These are phyloP conservation scores for Callinectes sapidus DNA, from an alignment of 2,888 invertebrate genomes.

Conservation along the genomic window DNA sequence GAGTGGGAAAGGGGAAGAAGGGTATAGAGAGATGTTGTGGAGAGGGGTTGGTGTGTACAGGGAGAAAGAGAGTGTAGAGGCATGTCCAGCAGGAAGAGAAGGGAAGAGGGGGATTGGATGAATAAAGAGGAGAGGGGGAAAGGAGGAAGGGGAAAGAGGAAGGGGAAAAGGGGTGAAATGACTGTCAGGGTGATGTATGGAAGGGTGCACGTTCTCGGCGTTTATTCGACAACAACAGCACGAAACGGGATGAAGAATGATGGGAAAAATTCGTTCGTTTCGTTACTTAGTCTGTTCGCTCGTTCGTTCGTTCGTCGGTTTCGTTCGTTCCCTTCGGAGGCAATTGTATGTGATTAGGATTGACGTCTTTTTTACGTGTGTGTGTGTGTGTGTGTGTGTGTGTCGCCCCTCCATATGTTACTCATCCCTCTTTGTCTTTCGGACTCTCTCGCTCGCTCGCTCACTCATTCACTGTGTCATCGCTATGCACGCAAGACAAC, in stretches of 20 bases:
- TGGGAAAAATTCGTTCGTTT: not conserved
- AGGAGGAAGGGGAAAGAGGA: not conserved
- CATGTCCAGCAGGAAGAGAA: not conserved
- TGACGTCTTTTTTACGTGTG: slow-evolving; percentile 2
- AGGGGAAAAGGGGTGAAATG: not conserved
- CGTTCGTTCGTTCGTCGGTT: not conserved
- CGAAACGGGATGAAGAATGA: slow-evolving; percentile 5
- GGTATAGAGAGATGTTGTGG: not conserved
- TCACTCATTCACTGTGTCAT: slow-evolving; percentile 8
- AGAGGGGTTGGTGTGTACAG: not conserved
- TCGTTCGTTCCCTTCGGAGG: not conserved
- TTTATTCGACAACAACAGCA: slow-evolving; percentile 6
- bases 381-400: slow-evolving; percentile 33
- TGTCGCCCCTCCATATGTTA: not conserved
- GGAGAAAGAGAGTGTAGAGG: not conserved
- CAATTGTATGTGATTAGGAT: not conserved
- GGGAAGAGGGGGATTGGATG: not conserved
- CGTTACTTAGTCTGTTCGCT: not conserved
- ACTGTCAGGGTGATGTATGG: not conserved
- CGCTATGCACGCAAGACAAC: not conserved
- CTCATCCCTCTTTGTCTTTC: not conserved
- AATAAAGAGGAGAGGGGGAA: not conserved
- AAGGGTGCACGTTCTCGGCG: not conserved
- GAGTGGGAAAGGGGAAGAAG: not conserved
- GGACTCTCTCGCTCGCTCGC: not conserved